Evolutionary conservation across 2,113 vertebrate genomes (phyloP), one percentile per base, ranked within the genome.

Genomic region (Thalassarche chlororhynchos): DNA sequence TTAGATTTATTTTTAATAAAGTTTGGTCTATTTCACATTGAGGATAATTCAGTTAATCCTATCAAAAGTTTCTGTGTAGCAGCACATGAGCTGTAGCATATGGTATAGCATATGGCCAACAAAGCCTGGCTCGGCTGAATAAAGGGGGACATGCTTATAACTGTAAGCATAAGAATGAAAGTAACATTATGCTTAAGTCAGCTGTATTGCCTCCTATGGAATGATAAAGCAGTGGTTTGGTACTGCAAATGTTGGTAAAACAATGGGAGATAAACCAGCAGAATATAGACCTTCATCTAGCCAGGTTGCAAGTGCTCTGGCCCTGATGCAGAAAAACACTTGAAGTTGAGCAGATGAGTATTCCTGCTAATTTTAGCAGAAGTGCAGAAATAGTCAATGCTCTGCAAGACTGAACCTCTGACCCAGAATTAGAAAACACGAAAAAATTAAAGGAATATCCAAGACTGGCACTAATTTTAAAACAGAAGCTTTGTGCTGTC

Each of bases 1-100:
- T 71, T 78, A 83, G 36, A 52, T 91, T 92, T 57, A 64, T 64
- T 97, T 96, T 95, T 75, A 90, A 89, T 93, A 80, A 91, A 95
- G 38, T 6, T 85, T 55, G 76, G 54, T 92, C 12, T 70, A 47
- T 57, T 77, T 95, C 76, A 79, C 44, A 34, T 29, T 28, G 58
- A 62, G 10, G 44, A 57, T 61, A 78, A 74, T 51, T 94, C 79
- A 64, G 46, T 69, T 88, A 90, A 86, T 74, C 32, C 58, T 51
- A 72, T 79, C 49, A 51, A 62, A 92, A 69, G 31, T 90, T 90
- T 42, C 60, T 79, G 5, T 14, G 25, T 7, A 64, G 49, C 46
- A 69, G 32, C 60, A 61, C 4, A 40, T 24, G 42, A 93, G 29
- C 74, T 81, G 32, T 14, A 90, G 69, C 83, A 89, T 66, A 70